Base-by-base conservation (phyloP, 2,888 invertebrate genomes). In the Leptopilina drosophilae region DNA sequence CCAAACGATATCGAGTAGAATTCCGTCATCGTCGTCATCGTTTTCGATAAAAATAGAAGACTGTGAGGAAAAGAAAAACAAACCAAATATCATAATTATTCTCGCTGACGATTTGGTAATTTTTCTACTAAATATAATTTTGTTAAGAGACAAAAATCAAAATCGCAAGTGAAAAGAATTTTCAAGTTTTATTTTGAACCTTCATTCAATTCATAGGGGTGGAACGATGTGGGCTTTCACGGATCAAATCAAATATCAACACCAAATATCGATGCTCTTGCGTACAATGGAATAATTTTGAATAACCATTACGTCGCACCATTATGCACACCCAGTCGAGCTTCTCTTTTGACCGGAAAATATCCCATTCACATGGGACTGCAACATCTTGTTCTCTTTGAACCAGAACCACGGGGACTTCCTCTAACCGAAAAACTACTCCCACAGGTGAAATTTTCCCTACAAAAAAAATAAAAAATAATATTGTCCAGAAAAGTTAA, bases 211-310 rank as follows among this genome's bases (percentile, higher is more conserved):
- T 8, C 8, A 42, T 92, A 98, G 97, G 98, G 98, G 11, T 97
- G 97, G 95, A 97, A 97, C 89, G 98, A 98, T 91, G 96, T 97
- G 6, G 95, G 97, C 77, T 97, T 96, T 89, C 98, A 97, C 88
- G 98, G 98, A 0, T 95, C 96, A 0, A 94, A 95, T 85, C 96
- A 97, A 92, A 97, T 97, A 84, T 94, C 95, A 53, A 98, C 98
- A 0, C 97, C 97, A 1, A 98, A 98, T 90, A 95, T 98, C 80
- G 98, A 98, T 91, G 94, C 95, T 0, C 88, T 98, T 83, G 98
- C 96, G 0, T 96, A 95, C 89, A 95, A 95, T 89, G 97, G 98
- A 5, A 94, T 97, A n/a, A 95, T 97, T 76, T 93, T 98, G 26
- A 96, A 97, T 90, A 96, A 95, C 88, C 96, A 97, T 88, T 98